A percentile compares a stretch with the other conserved stretches of the same genome.
Conservation (phyloP, 2,797 vertebrate genomes). For the Aeoliscus strigatus region DNA sequence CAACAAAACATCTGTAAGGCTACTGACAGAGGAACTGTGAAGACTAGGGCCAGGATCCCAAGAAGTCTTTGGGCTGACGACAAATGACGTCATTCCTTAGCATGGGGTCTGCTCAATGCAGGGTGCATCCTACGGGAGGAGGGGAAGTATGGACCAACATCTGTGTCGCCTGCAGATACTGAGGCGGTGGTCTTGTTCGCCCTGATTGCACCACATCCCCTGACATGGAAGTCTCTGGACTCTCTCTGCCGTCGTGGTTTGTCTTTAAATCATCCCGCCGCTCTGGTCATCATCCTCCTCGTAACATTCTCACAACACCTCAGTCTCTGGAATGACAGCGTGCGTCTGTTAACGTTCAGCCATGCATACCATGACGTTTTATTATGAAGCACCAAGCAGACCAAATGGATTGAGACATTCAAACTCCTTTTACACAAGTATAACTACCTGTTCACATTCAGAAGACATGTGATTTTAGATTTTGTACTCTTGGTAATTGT, state of each 20-base stretch:
- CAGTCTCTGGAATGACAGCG: constrained; percentile 4
- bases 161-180: neutral
- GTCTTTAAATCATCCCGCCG: constrained; percentile 14
- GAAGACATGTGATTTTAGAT: constrained; percentile 11
- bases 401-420: neutral
- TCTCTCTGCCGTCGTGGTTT: constrained; percentile 47
- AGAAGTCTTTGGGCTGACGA: constrained; percentile 15
- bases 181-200: constrained; percentile 15
- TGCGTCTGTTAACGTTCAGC: neutral
- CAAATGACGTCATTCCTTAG: constrained; percentile 9
- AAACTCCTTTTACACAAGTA: neutral
- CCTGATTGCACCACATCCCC: constrained; percentile 25
- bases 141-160: neutral
- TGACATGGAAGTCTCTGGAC: constrained; percentile 15
- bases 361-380: neutral
- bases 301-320: constrained; percentile 10
- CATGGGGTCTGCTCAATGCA: neutral
- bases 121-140: neutral
- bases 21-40: constrained; percentile 27
- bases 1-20: constrained; percentile 14
- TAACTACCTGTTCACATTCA: neutral
- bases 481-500: constrained; percentile 1
- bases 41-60: constrained; percentile 10
- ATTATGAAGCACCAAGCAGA: neutral
- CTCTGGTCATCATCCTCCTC: constrained; percentile 8